Evolutionary conservation across 1,140 invertebrate species (phyloP).

Genomic region (Drosophila ficusphila): DNA sequence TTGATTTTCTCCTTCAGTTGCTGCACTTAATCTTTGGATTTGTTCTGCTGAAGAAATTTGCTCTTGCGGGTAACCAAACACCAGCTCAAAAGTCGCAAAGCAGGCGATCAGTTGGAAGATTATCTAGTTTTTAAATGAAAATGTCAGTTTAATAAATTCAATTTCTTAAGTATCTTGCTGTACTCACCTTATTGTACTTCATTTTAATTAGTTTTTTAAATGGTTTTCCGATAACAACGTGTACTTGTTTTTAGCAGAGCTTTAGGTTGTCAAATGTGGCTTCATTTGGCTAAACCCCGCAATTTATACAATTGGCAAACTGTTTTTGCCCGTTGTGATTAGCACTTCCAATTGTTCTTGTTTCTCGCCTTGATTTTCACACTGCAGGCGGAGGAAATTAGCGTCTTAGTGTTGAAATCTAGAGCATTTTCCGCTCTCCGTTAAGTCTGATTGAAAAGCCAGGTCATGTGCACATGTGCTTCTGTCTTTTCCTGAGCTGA

Average conservation of each 20-base stretch:
- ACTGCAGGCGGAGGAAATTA: constrained; percentile 53
- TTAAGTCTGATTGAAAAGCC: constrained; percentile 28
- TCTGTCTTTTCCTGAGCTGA: constrained; percentile 7
- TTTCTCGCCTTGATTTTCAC: constrained; percentile 62
- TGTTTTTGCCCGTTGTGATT: constrained; percentile 49
- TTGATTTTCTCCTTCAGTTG: background rate
- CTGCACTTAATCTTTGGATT: constrained; percentile 34
- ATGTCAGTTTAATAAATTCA: background rate
- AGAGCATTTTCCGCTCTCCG: constrained; percentile 46
- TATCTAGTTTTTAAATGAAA: constrained; percentile 9
- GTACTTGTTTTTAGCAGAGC: constrained; percentile 18
- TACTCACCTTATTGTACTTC: constrained; percentile 35
- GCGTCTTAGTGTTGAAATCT: constrained; percentile 44
- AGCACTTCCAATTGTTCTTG: constrained; percentile 67
- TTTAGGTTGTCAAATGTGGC: constrained; percentile 40
- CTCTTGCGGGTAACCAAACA: constrained; percentile 39
- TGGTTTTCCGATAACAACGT: background rate
- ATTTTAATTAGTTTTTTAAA: constrained; percentile 20
- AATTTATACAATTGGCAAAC: constrained; percentile 63
- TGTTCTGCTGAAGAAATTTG: background rate
- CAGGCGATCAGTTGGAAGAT: constrained; percentile 35
- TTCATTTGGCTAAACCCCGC: background rate
- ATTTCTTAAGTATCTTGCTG: no score
- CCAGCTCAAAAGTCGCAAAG: constrained; percentile 16
- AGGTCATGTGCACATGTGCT: constrained; percentile 53